Conservation (phyloP, 2,113 vertebrate species). For the Procapra przewalskii region DNA sequence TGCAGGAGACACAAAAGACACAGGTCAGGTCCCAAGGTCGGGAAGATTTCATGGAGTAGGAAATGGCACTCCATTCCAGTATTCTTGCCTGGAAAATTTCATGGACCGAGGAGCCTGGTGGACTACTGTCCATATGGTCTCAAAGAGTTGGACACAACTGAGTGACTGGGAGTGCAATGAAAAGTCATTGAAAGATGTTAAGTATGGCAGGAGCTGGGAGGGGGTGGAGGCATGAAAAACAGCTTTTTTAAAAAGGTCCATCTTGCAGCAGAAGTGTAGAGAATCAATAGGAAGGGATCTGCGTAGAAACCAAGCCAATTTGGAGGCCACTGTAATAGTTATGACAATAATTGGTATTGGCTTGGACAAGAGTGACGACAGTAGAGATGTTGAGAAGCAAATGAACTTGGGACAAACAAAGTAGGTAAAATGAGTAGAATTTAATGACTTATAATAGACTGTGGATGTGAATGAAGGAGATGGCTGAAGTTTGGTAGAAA, state of each 20-base stretch:
- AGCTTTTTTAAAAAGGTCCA: not conserved
- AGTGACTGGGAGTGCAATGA: not conserved
- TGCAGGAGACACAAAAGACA: not conserved
- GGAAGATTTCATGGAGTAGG: not conserved
- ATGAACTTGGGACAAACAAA: not conserved
- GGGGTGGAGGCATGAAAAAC: not conserved
- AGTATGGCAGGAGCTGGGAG: not conserved
- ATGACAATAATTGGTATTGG: not conserved
- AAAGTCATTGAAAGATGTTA: not conserved
- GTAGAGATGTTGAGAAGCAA: not conserved
- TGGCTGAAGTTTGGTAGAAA: not conserved
- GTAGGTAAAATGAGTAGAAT: not conserved
- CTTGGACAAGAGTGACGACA: not conserved
- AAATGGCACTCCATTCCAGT: not conserved
- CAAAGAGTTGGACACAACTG: not conserved
- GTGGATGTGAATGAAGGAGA: not conserved
- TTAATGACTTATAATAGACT: not conserved
- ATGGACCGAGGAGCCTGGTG: not conserved
- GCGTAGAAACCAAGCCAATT: not conserved
- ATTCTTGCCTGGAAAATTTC: not conserved
- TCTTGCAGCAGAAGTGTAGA: not conserved
- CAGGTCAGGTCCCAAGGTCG: not conserved
- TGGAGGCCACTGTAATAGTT: not conserved
- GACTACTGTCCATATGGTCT: not conserved
- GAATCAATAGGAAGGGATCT: not conserved